phyloP scores from a whole-genome alignment of 2,888 invertebrate species.

The Spicauda simplicius region DNA sequence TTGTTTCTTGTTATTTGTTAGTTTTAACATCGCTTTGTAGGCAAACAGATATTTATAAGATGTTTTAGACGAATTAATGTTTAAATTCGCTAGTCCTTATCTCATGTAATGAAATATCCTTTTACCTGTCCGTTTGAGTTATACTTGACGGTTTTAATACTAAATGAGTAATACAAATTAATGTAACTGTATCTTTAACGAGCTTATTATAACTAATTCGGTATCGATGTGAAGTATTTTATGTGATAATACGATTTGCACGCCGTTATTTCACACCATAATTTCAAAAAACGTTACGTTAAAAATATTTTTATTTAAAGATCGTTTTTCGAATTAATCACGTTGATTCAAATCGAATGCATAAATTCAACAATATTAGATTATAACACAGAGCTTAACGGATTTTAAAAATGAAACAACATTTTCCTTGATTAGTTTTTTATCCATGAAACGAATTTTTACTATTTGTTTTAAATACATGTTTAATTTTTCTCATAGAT shows the following conservation, averaged over 20 bases:
- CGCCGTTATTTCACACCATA: conserved; percentile 49
- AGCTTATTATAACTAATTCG: conserved; percentile 82
- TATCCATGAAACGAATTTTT: too few species aligned
- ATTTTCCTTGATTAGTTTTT: too few species aligned
- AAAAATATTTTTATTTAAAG: too few species aligned
- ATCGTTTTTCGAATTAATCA: too few species aligned
- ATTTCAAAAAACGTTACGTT: not conserved
- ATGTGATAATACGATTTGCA: conserved; percentile 64
- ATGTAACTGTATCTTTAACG: conserved; percentile 82
- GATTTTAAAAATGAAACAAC: too few species aligned
- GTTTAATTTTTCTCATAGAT: too few species aligned
- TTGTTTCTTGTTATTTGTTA: conserved; percentile 74
- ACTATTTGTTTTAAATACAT: too few species aligned
- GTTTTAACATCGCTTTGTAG: conserved; percentile 71
- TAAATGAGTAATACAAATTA: conserved; percentile 64
- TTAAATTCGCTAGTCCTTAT: conserved; percentile 73
- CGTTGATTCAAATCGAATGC: too few species aligned
- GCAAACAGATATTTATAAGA: conserved; percentile 58
- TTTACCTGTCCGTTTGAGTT: conserved; percentile 77
- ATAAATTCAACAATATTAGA: too few species aligned
- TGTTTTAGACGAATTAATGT: conserved; percentile 47
- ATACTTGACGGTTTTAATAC: conserved; percentile 68
- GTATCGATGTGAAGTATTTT: conserved; percentile 60
- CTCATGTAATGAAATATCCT: conserved; percentile 65
- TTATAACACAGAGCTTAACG: too few species aligned